Evolutionary conservation across 1,140 invertebrate species (phyloP), one percentile per base, ranked within the genome.

Genomic region (Aethina tumida): DNA sequence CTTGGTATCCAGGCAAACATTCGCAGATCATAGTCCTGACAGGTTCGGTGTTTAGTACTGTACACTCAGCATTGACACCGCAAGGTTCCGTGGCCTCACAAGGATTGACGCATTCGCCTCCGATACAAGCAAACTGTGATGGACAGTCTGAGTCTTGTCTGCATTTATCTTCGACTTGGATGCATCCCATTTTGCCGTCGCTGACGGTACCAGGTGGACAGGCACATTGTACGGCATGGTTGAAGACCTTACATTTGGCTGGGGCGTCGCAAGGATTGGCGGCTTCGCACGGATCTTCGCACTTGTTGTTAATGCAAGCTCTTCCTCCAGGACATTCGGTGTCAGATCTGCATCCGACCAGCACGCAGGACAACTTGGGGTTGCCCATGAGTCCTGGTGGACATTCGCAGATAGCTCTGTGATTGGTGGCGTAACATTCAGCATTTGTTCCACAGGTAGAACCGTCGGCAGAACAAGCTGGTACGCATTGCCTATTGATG

Each of bases 11-110:
- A 15, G 82, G 79, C n/a, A 82, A 56, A 56, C 89, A 93, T 59
- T 84, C 76, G 49, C 90, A 94, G 38, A 86, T 76, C 84, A 92
- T 87, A 9, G 87, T 91, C 50, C 82, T 72, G 0, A 92, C 78
- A 1, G 88, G 85, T 14, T 75, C 62, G 0, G 88, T 87, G 52
- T 92, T 81, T 3, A 84, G 60, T 1, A 91, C 78, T 31, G 74
- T 76, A 52, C 90, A 94, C 35, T 76, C 67, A 0, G 86, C 80
- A 45, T 89, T 89, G 5, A 74, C 69, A 19, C 83, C 82, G 51
- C 90, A 94, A 0, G 89, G 88, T 47, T 78, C 69, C 3, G 81
- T 81, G 19, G 75, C 74, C 18, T 70, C 65, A 47, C 90, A 95
- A 5, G 89, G 89, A 64, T 92, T 86, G 4, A 83, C 70, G 55